Evolutionary conservation across 2,888 invertebrate species (phyloP), one percentile per base, ranked within the genome.

Genomic region (Drosophila bunnanda): DNA sequence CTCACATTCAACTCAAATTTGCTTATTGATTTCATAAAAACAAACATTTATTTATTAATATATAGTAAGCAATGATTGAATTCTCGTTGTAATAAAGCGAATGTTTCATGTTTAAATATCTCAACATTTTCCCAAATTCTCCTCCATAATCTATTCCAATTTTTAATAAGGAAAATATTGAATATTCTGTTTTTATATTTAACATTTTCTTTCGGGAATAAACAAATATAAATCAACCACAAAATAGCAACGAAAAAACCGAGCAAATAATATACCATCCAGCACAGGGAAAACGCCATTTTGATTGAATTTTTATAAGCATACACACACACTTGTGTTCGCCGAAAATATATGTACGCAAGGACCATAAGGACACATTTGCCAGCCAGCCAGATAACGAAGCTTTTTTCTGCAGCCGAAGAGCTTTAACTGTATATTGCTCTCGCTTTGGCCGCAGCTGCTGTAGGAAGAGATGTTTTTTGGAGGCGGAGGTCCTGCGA

Each of bases 361-460:
- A 57, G 56, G 60, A 57, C 36, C 54, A 39, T 61, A 60, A 71
- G 72, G 70, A 69, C 67, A 68, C 71, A 56, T 56, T 67, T 70
- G 48, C 57, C 41, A 70, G 56, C 46, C 70, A 88, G 86, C 74
- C 82, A 89, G 87, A 88, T 86, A 83, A 67, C 73, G 55, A 76
- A 83, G 82, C 82, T 83, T 74, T 73, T 70, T 60, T 60, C 56
- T 41, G 56, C 56, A 17, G 22, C 53, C 43, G 52, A 39, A 70
- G 75, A 72, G 71, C 71, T 68, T 76, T 38, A 59, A 76, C 59
- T 61, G 55, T 79, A 75, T 83, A 75, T 75, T 74, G 76, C 71
- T 89, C 87, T 86, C 82, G 73, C 69, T 89, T 80, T 76, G 76
- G 76, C 86, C 75, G 57, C 72, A 75, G 70, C 70, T 70, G 70